Base-by-base conservation (phyloP, 2,888 invertebrate genomes). In the Crematogaster levior region DNA sequence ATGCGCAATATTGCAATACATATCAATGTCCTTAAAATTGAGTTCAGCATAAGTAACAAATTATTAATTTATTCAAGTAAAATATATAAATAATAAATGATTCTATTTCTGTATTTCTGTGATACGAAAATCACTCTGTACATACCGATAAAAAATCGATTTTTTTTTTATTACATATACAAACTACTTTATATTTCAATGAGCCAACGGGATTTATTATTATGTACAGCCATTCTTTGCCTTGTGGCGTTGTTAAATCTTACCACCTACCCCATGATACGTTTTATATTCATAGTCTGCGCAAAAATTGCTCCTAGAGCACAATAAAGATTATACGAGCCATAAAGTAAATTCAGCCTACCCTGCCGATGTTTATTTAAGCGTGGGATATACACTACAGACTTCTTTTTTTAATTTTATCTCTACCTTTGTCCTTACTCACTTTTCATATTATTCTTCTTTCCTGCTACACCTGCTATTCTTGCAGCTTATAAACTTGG, bases 251-350 rank as follows among this genome's bases (percentile, higher is more conserved):
- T 92, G 92, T 92, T 93, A 92, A 93, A 93, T 93, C 92, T 91
- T 86, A 81, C 82, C 86, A 68, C 82, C 84, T 63, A 79, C 74
- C 82, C 85, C 88, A 83, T 92, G 89, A 92, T 91, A 90, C 85
- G 89, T 93, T 93, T 93, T 90, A 91, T 93, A 93, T 93, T 93
- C 93, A 93, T 93, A 92, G 93, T 91, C 92, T 91, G 91, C 86
- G 92, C 89, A 88, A 93, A 93, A 93, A 92, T 92, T 92, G 91
- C 90, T 93, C 85, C 92, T 91, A 91, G 91, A 92, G 92, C 91
- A 89, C 90, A 89, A 92, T 92, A 92, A 93, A 92, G 92, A 91
- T 93, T 93, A 93, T 92, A 92, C 90, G 93, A 87, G 88, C 89
- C 89, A 90, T 93, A 93, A 93, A 93, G 87, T 91, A 91, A 90